phyloP scores from a whole-genome alignment of 1,140 invertebrate genomes.

The Anastrepha obliqua region DNA sequence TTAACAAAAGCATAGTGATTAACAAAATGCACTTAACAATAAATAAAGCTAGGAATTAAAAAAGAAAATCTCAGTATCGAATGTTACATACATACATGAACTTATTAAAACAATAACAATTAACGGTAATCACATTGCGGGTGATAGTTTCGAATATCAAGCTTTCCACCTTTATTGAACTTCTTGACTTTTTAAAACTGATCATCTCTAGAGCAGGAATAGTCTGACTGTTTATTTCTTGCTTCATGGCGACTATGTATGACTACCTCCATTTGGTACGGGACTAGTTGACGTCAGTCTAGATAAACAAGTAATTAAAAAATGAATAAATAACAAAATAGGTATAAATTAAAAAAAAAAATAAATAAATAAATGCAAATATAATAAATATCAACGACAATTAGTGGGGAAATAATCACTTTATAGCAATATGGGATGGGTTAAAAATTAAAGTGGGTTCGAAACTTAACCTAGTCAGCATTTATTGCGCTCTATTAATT shows the following conservation, averaged over 20 bases:
- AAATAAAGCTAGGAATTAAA: neutral
- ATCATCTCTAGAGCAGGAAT: too few species aligned
- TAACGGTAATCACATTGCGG: neutral
- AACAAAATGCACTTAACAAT: neutral
- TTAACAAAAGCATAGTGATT: neutral
- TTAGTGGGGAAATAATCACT: too few species aligned
- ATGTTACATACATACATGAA: neutral
- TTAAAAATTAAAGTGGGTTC: too few species aligned
- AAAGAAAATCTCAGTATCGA: slow-evolving; percentile 3
- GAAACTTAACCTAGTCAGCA: too few species aligned
- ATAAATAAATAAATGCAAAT: neutral
- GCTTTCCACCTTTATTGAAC: too few species aligned
- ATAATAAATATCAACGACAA: too few species aligned
- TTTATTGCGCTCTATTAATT: too few species aligned
- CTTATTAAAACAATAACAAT: neutral
- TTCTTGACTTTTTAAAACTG: too few species aligned
- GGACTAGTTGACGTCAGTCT: slow-evolving; percentile 71
- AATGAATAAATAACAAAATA: slow-evolving; percentile 55
- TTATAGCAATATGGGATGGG: too few species aligned
- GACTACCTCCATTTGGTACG: slow-evolving; percentile 62
- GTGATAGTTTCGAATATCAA: too few species aligned
- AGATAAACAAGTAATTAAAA: slow-evolving; percentile 46
- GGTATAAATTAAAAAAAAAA: neutral
- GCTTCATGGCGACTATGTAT: slow-evolving; percentile 54
- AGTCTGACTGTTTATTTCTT: too few species aligned